These are phyloP conservation scores for Lordiphosa mommai DNA, from an alignment of 1,140 invertebrate genomes.

Conservation along the genomic window DNA sequence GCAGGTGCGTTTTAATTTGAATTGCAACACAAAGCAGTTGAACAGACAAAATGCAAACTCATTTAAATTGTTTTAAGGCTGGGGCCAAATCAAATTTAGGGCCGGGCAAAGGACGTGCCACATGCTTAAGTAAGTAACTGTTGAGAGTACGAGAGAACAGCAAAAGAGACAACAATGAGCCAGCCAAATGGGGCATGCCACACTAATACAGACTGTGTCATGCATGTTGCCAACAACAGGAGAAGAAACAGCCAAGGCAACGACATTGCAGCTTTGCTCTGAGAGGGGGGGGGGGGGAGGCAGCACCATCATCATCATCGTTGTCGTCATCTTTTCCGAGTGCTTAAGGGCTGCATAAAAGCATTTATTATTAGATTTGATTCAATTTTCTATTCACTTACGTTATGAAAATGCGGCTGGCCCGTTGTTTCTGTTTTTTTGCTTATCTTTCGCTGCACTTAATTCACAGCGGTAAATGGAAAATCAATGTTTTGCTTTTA, in stretches of 20 bases:
- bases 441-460: conserved; percentile 39
- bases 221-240: conserved; percentile 49
- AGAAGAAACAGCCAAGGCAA: conserved; percentile 39
- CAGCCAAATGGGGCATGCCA: conserved; percentile 50
- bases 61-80: conserved; percentile 70
- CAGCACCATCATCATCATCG: conserved; percentile 17
- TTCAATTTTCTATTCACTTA: conserved; percentile 78
- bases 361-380: conserved; percentile 78
- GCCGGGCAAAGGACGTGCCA: conserved; percentile 34
- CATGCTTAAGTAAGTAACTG: conserved; percentile 46
- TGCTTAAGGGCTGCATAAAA: conserved; percentile 78
- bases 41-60: conserved; percentile 45
- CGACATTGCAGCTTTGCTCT: conserved; percentile 42
- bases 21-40: conserved; percentile 72
- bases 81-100: conserved; percentile 47
- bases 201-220: conserved; percentile 22
- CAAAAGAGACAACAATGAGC: conserved; percentile 22
- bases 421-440: conserved; percentile 20
- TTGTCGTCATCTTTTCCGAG: conserved; percentile 74
- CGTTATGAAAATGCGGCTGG: conserved; percentile 75
- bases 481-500: conserved; percentile 72
- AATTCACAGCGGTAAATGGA: conserved; percentile 70
- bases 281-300: conserved; percentile 28
- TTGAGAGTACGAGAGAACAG: conserved; percentile 5
- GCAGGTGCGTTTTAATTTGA: conserved; percentile 55